Evolutionary conservation across 2,113 vertebrate genomes (phyloP).

Genomic region (Siphamia tubifer): DNA sequence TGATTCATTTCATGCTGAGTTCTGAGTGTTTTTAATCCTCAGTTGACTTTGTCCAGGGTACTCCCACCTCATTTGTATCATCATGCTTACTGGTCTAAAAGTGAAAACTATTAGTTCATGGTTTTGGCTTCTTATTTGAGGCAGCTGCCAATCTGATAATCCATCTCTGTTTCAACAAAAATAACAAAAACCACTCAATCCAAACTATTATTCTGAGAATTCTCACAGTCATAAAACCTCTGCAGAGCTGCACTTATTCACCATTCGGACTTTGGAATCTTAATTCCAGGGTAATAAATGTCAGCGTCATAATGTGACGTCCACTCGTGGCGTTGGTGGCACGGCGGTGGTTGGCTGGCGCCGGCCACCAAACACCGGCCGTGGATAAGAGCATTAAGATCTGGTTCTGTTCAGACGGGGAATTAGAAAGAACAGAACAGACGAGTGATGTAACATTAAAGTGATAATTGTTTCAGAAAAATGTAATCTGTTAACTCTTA

Average conservation of each 20-base stretch:
- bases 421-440: not conserved
- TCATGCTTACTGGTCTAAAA: no score
- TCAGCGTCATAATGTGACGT: not conserved
- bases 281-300: slow-evolving; percentile 18
- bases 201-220: not conserved
- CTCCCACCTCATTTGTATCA: no score
- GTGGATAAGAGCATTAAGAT: slow-evolving; percentile 55
- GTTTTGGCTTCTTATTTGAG: no score
- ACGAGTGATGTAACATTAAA: not conserved
- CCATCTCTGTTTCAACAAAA: not conserved
- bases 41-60: not conserved
- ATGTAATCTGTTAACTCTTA: no score
- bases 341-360: slow-evolving; percentile 6
- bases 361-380: not conserved
- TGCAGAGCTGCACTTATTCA: not conserved
- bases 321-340: not conserved
- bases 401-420: slow-evolving; percentile 24
- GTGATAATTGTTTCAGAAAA: not conserved
- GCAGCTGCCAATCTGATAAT: no score
- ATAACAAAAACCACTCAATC: slow-evolving; percentile 4
- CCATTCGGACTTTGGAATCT: slow-evolving; percentile 10
- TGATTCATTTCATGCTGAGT: no score
- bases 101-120: not conserved
- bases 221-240: not conserved
- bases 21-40: not conserved